Base-by-base conservation (phyloP, 2,113 vertebrate species). In the Anolis sagrei region DNA sequence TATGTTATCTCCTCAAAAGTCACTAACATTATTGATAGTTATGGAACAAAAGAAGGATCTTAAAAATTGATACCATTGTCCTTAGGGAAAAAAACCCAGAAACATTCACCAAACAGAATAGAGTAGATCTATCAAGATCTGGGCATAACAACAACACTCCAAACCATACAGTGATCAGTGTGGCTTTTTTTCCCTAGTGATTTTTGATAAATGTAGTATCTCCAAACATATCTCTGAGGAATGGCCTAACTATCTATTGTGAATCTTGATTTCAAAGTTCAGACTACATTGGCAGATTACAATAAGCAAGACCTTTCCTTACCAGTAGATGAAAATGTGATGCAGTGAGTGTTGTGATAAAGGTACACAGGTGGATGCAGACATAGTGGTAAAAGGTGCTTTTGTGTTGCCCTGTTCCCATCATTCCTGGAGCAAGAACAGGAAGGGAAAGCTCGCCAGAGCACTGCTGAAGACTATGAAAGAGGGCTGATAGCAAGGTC, bases 291-390 rank as follows among this genome's bases (percentile, higher is more conserved):
- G 1, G 1, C 11, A 48, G 2, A 25, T 79, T 2, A 14, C 66
- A 23, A 14, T 74, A n/a, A 79, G 49, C 19, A 68, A 82, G 1
- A 0, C 25, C 74, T 5, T 21, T 0, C 73, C 97, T 97, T 89
- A 99, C 99, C 98, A 99, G 91, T 36, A 94, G 87, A 32, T 96
- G 90, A 72, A 99, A 98, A 75, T 97, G 92, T 1, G 90, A 92
- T 10, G 96, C 93, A 2, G 96, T 96, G 32, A 97, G 96, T 1
- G 95, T 94, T 86, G 97, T 96, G 79, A 99, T 97, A 77, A 96
- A 98, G 70, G 97, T 93, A 87, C 98, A 99, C 64, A 99, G 92
- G 8, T 97, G 97, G 84, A 98, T 95, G 82, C 98, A 99, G 34
- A 98, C 86, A 1, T 98, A 97, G 70, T 97, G 97, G 89, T 99